Conservation (phyloP, 1,140 invertebrate species). For the Nomia melanderi region DNA sequence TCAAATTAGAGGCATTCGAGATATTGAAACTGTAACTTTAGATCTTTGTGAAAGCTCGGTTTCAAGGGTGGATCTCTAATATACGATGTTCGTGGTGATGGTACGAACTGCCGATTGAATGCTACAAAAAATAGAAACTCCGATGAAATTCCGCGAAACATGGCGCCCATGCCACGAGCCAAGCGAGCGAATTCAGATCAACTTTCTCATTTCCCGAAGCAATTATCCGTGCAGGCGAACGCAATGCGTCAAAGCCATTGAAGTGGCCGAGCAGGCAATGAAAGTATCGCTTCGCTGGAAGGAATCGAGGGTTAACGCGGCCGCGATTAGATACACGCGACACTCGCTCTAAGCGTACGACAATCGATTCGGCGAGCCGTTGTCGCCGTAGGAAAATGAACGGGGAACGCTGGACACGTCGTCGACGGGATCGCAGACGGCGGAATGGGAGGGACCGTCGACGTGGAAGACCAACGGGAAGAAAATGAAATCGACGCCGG, state of each 20-base stretch:
- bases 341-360: background rate
- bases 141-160: no score
- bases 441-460: background rate
- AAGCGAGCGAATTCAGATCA: background rate
- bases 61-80: no score
- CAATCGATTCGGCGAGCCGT: background rate
- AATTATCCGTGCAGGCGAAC: background rate
- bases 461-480: background rate
- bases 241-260: background rate
- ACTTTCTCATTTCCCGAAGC: background rate
- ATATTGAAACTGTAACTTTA: no score
- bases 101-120: no score
- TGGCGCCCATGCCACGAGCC: no score
- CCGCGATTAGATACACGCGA: constrained; percentile 4
- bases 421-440: background rate
- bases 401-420: background rate
- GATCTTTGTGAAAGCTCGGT: no score
- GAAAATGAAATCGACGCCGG: constrained; percentile 28
- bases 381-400: background rate
- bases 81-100: no score
- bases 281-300: background rate
- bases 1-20: no score
- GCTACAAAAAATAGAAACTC: no score
- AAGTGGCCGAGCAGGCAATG: background rate
- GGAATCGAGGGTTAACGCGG: background rate